Conservation (phyloP, 1,140 invertebrate genomes). For the Atta colombica region DNA sequence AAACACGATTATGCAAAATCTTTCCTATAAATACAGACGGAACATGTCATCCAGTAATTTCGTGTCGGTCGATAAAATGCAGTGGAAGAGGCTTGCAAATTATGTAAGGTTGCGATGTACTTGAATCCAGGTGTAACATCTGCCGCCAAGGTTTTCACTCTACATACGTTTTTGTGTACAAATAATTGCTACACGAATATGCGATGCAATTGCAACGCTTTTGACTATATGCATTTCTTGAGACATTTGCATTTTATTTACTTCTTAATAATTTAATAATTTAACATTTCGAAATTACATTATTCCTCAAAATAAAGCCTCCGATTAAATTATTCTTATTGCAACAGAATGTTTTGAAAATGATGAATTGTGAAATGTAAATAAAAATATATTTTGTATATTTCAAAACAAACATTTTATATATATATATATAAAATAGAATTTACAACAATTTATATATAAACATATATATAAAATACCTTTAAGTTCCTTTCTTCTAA, state of each 20-base stretch:
- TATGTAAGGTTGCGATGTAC: slow-evolving; percentile 43
- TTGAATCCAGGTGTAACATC: slow-evolving; percentile 66
- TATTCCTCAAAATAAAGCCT: neutral
- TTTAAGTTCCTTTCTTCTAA: neutral
- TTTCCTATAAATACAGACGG: slow-evolving; percentile 45
- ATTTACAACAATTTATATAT: neutral
- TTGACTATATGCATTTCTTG: neutral
- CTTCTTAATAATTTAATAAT: too few relatives aligned
- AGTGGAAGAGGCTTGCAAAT: slow-evolving; percentile 23
- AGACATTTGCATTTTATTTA: neutral
- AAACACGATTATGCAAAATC: slow-evolving; percentile 57
- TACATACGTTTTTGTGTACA: slow-evolving; percentile 36
- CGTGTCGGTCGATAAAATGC: slow-evolving; percentile 46
- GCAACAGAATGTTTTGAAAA: neutral
- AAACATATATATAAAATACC: neutral
- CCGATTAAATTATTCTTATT: neutral
- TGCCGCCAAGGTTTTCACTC: slow-evolving; percentile 54
- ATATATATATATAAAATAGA: too few relatives aligned
- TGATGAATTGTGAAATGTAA: neutral
- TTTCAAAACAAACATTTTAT: neutral
- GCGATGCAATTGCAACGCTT: neutral
- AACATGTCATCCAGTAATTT: slow-evolving; percentile 41
- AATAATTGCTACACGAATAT: slow-evolving; percentile 33
- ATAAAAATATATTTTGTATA: neutral
- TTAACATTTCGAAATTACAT: too few relatives aligned